A percentile compares a stretch with the other conserved stretches of the same genome.
These are phyloP conservation scores for Romanogobio albipinnatus DNA, from an alignment of 2,113 vertebrate genomes.

Conservation along the genomic window DNA sequence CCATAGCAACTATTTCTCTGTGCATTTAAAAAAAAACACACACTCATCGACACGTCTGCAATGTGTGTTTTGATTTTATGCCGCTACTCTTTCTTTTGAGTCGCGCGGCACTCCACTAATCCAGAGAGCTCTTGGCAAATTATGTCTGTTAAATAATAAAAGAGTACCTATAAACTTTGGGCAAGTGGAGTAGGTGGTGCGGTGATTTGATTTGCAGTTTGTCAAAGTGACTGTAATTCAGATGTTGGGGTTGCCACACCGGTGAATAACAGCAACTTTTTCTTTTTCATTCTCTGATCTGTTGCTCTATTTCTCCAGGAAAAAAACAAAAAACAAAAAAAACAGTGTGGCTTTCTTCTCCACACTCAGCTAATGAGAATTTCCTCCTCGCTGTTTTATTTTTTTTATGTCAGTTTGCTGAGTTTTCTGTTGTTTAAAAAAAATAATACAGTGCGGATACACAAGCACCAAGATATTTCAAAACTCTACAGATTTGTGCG, in stretches of 20 bases:
- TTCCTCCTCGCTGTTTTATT: background rate
- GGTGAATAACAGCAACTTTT: slow-evolving; percentile 1
- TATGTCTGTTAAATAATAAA: slow-evolving; percentile 57
- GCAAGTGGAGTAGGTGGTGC: slow-evolving; percentile 42
- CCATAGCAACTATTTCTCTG: slow-evolving; percentile 38
- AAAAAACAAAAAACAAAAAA: background rate
- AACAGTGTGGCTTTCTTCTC: slow-evolving; percentile 6
- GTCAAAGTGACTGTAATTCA: slow-evolving; percentile 36
- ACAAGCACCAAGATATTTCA: slow-evolving; percentile 8
- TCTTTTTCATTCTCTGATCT: slow-evolving; percentile 30
- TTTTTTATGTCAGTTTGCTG: slow-evolving; percentile 1
- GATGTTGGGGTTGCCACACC: slow-evolving; percentile 10
- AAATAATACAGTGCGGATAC: slow-evolving; percentile 5
- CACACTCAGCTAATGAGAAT: slow-evolving; percentile 39
- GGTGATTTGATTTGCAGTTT: slow-evolving; percentile 38
- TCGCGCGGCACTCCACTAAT: slow-evolving; percentile 26
- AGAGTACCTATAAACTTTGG: slow-evolving; percentile 45
- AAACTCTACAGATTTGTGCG: background rate
- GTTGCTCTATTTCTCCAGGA: background rate
- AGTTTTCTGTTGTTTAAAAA: slow-evolving; percentile 28
- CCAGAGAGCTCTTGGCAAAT: slow-evolving; percentile 51
- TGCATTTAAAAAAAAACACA: background rate
- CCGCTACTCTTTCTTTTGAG: background rate
- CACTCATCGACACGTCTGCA: slow-evolving; percentile 47
- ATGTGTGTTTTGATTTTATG: slow-evolving; percentile 56